Base-by-base conservation (phyloP, 2,797 vertebrate genomes). In the Helostoma temminkii region DNA sequence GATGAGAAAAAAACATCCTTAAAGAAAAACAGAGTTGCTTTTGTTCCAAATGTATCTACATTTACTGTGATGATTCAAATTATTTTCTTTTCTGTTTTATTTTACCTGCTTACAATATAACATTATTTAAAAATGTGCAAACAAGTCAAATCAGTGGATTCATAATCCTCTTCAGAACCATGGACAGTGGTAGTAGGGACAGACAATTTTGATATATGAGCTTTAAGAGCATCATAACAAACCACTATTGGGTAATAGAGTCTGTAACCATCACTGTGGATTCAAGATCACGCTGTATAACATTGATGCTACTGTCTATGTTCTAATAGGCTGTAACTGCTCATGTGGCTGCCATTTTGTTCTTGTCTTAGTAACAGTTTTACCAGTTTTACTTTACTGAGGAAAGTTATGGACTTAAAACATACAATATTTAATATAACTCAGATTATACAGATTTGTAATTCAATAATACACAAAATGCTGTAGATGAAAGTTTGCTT, bases 131-230 rank as follows among this genome's bases (percentile, higher is more conserved):
- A 25, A 3, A 45, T 14, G 19, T 9, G 3, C 14, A 30, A 30
- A 30, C 18, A 56, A 25, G 53, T 32, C 10, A 30, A 30, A 30
- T 9, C 8, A 16, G 28, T 19, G 10, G 14, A 21, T 39, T 18
- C 3, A 2, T 45, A 18, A 41, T 41, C 14, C 15, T 26, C 1
- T 54, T 76, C 49, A 60, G 59, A 48, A 60, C 55, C 70, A 26
- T 28, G 49, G 76, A 30, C 54, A 78, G 65, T 4, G 14, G 32
- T 41, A 46, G 9, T 26, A 11, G 28, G 28, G 5, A 1, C 9
- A 9, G 14, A 41, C 32, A 10, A 34, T 34, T 34, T 11, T 34
- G 32, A 11, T 34, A 34, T 10, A 34, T 34, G 11, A 34, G 10
- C 5, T 34, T 34, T 34, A 34, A 34, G 32, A 34, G 32, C 32